Percentiles rank a stretch among this genome's conserved stretches.
These are phyloP conservation scores for Siniperca undulata DNA, from an alignment of 2,797 vertebrate species.

Conservation along the genomic window DNA sequence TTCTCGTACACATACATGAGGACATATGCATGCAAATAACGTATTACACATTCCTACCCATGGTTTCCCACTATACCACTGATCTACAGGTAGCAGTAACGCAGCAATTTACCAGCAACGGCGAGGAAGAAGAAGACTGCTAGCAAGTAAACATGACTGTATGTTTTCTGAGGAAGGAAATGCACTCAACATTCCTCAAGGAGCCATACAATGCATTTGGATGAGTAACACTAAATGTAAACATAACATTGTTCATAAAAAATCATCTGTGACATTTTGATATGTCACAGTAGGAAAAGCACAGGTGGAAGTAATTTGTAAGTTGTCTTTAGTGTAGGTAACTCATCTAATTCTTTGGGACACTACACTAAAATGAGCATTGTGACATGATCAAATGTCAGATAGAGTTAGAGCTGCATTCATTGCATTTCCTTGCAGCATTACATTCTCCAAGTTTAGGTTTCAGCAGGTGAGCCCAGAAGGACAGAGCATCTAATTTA, in stretches of 20 bases:
- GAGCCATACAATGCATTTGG: not conserved
- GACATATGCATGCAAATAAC: not conserved
- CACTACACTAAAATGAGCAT: conserved; percentile 15
- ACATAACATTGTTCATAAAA: not conserved
- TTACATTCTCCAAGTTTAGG: conserved; percentile 76
- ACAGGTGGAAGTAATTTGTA: not conserved
- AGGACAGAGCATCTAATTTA: conserved; percentile 78
- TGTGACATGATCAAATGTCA: conserved; percentile 46
- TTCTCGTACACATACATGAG: not conserved
- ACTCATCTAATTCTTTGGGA: not conserved
- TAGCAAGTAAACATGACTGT: too few species aligned
- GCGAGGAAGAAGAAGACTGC: not conserved
- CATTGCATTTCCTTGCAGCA: conserved; percentile 65
- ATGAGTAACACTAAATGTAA: not conserved
- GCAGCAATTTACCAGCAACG: not conserved
- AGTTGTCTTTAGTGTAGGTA: not conserved
- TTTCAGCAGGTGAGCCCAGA: conserved; percentile 83
- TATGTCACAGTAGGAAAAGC: not conserved
- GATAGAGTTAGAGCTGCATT: conserved; percentile 31
- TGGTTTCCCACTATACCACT: not conserved
- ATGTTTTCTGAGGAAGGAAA: not conserved
- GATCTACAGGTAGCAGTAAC: not conserved
- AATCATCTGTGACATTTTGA: not conserved
- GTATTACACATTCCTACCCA: not conserved
- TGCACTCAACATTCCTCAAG: not conserved